Evolutionary conservation across 2,797 vertebrate species (phyloP).

Genomic region (Varecia variegata): DNA sequence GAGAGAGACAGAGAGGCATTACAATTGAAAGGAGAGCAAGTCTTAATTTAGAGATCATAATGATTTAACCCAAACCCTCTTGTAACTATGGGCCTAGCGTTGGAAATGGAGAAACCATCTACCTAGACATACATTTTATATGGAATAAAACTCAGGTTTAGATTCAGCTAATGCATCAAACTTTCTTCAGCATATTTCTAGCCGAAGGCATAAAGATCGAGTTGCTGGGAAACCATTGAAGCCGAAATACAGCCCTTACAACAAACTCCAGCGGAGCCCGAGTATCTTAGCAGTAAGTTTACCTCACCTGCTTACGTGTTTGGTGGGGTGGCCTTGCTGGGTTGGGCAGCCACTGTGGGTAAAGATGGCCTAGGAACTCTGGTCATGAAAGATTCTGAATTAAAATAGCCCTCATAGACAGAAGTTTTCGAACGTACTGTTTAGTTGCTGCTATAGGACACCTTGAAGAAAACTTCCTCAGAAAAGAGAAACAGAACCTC

Average conservation of each 20-base stretch:
- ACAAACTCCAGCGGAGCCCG: conserved; percentile 93
- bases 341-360: background rate
- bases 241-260: conserved; percentile 98
- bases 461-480: background rate
- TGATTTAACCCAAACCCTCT: conserved; percentile 29
- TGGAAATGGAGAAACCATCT: conserved; percentile 9
- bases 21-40: background rate
- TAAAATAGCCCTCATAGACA: background rate
- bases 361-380: background rate
- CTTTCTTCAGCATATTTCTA: conserved; percentile 95
- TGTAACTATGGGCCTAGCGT: background rate
- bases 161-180: conserved; percentile 76
- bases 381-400: background rate
- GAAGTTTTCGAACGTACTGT: background rate
- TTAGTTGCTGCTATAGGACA: background rate
- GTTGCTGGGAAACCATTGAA: conserved; percentile 97
- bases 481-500: background rate
- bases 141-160: conserved; percentile 53
- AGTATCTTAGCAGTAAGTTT: conserved; percentile 93
- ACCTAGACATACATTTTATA: conserved; percentile 65
- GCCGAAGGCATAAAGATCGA: conserved; percentile 97
- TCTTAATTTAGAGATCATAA: background rate
- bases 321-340: background rate
- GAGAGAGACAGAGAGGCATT: background rate
- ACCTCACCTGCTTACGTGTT: background rate